Conservation (phyloP, 1,140 invertebrate genomes). For the Sarcophaga bullata region DNA sequence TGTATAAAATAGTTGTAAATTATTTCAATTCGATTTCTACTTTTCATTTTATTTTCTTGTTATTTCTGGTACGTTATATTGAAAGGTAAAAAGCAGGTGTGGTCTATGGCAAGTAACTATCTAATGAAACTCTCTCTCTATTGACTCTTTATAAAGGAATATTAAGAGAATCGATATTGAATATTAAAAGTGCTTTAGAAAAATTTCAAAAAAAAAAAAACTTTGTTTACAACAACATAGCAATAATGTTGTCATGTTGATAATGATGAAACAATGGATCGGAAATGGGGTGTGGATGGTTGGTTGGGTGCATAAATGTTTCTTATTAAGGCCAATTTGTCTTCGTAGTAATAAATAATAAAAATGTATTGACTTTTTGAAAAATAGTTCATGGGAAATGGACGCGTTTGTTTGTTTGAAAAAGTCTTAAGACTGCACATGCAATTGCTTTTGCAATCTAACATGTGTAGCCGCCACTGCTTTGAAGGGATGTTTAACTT, state of each 20-base stretch:
- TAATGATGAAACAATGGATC: not conserved
- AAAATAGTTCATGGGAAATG: not conserved
- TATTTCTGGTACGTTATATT: no score
- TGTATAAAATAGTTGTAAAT: not conserved
- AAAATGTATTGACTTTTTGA: not conserved
- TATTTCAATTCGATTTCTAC: not conserved
- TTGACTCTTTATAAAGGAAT: no score
- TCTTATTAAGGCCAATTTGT: not conserved
- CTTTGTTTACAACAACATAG: not conserved
- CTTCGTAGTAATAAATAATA: not conserved
- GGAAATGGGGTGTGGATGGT: not conserved
- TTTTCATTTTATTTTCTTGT: no score
- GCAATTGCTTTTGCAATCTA: slow-evolving; percentile 60
- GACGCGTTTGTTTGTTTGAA: not conserved
- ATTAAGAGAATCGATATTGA: no score
- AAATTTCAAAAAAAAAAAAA: not conserved
- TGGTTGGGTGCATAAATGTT: not conserved
- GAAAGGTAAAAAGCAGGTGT: no score
- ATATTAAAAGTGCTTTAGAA: not conserved
- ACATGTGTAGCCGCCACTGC: slow-evolving; percentile 60
- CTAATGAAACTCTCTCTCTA: not conserved
- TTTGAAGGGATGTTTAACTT: slow-evolving; percentile 60
- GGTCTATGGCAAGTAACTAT: not conserved
- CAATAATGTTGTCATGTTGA: not conserved
- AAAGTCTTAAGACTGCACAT: slow-evolving; percentile 53